phyloP scores from a whole-genome alignment of 2,888 invertebrate species.

The Caenorhabditis imperialis region DNA sequence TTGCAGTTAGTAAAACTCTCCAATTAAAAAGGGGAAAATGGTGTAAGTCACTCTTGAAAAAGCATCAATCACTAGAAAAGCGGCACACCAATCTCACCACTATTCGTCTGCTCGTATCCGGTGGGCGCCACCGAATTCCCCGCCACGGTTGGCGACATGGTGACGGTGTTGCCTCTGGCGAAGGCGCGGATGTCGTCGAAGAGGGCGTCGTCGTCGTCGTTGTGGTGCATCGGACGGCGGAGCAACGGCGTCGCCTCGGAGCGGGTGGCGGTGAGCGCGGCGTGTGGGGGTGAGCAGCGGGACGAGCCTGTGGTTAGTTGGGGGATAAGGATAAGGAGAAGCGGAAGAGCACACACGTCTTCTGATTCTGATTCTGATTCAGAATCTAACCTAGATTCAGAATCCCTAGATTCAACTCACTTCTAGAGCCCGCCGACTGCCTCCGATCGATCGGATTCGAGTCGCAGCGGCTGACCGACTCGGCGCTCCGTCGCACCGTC shows the following conservation, averaged over 20 bases:
- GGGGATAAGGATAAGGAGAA: no score
- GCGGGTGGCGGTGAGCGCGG: conserved; percentile 56
- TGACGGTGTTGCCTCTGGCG: conserved; percentile 59
- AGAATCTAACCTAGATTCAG: no score
- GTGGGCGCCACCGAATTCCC: conserved; percentile 22
- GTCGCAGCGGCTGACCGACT: conserved; percentile 61
- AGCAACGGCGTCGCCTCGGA: conserved; percentile 61
- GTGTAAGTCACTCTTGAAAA: no score
- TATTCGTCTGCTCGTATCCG: conserved; percentile 18
- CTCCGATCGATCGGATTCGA: conserved; percentile 63
- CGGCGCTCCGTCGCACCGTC: conserved; percentile 47
- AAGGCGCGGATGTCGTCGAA: conserved; percentile 66
- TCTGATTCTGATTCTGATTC: no score
- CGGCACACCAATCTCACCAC: conserved; percentile 13
- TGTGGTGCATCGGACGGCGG: conserved; percentile 36
- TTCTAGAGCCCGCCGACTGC: conserved; percentile 57
- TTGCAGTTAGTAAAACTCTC: no score
- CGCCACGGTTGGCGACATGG: conserved; percentile 47
- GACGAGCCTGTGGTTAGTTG: conserved; percentile 59
- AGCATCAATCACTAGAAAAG: no score
- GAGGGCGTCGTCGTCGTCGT: conserved; percentile 58
- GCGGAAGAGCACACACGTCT: no score
- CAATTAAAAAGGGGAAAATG: no score
- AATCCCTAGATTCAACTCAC: no score
- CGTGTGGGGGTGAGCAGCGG: conserved; percentile 64